Evolutionary conservation across 1,140 invertebrate species (phyloP).

Genomic region (Oreohelix idahoensis): DNA sequence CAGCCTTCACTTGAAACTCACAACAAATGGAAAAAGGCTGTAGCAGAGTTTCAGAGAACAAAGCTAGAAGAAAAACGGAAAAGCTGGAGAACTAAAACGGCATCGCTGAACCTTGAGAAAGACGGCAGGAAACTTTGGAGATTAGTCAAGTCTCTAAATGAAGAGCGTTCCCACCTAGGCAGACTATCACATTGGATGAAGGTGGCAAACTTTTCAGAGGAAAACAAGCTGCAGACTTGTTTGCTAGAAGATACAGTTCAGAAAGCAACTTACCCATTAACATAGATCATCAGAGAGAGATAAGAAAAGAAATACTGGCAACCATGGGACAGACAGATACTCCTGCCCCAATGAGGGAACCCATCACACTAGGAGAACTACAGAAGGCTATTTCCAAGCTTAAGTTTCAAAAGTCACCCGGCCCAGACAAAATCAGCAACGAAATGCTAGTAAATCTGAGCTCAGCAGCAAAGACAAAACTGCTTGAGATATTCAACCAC

Average conservation of each 20-base stretch:
- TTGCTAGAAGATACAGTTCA: background rate
- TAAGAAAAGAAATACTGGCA: background rate
- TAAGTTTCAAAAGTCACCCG: conserved; percentile 40
- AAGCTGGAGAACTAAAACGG: conserved; percentile 20
- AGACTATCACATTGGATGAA: background rate
- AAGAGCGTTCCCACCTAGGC: background rate
- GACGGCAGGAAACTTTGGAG: conserved; percentile 21
- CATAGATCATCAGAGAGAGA: background rate
- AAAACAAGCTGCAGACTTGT: conserved; percentile 20
- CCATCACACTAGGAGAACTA: no score
- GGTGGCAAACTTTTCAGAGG: background rate
- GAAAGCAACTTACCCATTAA: background rate
- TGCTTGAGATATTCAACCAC: conserved; percentile 44
- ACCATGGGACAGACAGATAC: background rate
- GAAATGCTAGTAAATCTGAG: conserved; percentile 35
- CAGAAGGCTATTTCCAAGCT: no score
- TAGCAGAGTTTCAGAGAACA: conserved; percentile 28
- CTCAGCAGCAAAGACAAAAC: background rate
- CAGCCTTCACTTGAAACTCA: background rate
- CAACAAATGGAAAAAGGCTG: conserved; percentile 8
- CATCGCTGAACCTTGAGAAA: conserved; percentile 7
- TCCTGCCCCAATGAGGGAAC: background rate
- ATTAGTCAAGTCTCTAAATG: conserved; percentile 17
- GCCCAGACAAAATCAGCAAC: conserved; percentile 39
- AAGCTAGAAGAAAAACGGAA: conserved; percentile 13